These are phyloP conservation scores for Beaufortia kweichowensis DNA, from an alignment of 2,113 vertebrate genomes.

Conservation along the genomic window DNA sequence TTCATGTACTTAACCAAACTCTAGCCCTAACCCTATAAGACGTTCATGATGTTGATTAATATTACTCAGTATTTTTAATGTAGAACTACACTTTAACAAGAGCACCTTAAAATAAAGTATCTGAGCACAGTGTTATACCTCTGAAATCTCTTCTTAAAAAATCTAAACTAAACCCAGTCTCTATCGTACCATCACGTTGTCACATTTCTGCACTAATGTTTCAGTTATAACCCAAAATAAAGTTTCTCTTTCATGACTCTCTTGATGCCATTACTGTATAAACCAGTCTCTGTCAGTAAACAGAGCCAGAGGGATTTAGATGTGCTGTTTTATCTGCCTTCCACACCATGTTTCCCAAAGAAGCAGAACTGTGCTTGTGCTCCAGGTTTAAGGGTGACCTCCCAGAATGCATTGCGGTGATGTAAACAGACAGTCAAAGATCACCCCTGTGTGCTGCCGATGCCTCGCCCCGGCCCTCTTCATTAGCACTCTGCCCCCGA, in stretches of 20 bases:
- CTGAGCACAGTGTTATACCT: background rate
- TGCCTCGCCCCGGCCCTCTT: constrained; percentile 72
- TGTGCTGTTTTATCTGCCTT: constrained; percentile 36
- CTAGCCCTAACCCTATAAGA: too few species aligned
- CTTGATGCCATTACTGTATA: constrained; percentile 26
- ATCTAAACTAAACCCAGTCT: background rate
- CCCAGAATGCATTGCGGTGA: constrained; percentile 59
- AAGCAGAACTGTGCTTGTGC: constrained; percentile 42
- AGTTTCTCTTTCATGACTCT: constrained; percentile 2
- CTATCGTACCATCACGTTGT: background rate
- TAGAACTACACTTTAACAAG: too few species aligned
- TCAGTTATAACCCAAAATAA: background rate
- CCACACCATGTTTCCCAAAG: background rate
- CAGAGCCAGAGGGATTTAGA: constrained; percentile 41
- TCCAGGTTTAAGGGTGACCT: constrained; percentile 60
- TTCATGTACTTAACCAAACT: too few species aligned
- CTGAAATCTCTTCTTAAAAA: background rate
- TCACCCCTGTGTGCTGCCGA: constrained; percentile 51
- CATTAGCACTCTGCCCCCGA: constrained; percentile 80
- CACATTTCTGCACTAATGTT: background rate
- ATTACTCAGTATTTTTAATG: too few species aligned
- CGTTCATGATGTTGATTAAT: too few species aligned
- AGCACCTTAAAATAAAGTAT: too few species aligned
- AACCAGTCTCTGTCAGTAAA: constrained; percentile 29
- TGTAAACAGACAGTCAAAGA: constrained; percentile 59